Conservation (phyloP, 2,888 invertebrate genomes). For the Hesperia comma region DNA sequence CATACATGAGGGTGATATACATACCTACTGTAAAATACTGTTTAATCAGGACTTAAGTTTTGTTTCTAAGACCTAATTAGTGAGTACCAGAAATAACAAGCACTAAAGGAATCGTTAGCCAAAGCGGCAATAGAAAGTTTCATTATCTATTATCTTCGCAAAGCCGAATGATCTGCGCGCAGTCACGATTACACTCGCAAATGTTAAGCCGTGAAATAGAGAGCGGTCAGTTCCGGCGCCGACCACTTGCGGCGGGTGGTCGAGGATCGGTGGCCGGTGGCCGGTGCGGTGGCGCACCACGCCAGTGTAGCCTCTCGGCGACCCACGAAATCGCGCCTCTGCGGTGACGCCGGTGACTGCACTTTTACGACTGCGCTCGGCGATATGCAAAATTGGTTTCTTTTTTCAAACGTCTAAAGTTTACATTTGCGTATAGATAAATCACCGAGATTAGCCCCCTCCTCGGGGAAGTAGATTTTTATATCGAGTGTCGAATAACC, state of each 20-base stretch:
- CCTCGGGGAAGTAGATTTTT: conserved; percentile 4
- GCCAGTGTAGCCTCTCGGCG: conserved; percentile 10
- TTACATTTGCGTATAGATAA: background rate
- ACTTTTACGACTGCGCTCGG: conserved; percentile 16
- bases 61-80: too few relatives aligned
- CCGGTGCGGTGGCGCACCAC: background rate
- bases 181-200: conserved; percentile 17
- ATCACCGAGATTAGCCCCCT: background rate
- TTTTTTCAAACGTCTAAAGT: background rate
- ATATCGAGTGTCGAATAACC: conserved; percentile 4
- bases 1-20: too few relatives aligned
- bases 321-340: conserved; percentile 15
- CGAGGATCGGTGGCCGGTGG: too few relatives aligned
- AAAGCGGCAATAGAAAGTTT: conserved; percentile 21
- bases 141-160: conserved; percentile 22
- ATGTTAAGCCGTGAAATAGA: conserved; percentile 30
- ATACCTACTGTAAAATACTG: too few relatives aligned
- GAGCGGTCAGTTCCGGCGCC: conserved; percentile 39
- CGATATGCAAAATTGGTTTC: background rate
- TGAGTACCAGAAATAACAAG: too few relatives aligned
- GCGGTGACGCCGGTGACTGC: conserved; percentile 12
- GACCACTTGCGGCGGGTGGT: conserved; percentile 41
- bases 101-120: background rate
- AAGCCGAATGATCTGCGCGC: conserved; percentile 19
- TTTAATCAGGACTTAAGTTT: too few relatives aligned